Evolutionary conservation across 2,113 vertebrate genomes (phyloP).

Genomic region (Microtus oregoni): DNA sequence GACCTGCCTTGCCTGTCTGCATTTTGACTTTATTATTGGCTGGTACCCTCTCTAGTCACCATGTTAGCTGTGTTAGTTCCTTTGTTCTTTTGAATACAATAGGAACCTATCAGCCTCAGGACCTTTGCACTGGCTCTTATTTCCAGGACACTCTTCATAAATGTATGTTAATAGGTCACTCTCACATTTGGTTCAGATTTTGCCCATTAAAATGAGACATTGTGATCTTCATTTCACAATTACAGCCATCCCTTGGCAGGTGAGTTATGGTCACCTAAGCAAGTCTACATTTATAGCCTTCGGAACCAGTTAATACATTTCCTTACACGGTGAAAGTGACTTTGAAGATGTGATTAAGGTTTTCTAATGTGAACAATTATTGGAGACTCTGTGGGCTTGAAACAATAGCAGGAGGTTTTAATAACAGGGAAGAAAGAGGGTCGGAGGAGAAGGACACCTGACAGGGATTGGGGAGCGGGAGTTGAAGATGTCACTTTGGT

Average conservation of each 20-base stretch:
- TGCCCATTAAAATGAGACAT: conserved; percentile 33
- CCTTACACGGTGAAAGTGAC: not conserved
- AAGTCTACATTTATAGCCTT: not conserved
- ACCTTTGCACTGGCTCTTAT: conserved; percentile 31
- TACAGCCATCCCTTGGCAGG: not conserved
- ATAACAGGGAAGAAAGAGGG: not conserved
- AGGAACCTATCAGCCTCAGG: not conserved
- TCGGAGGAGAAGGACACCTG: conserved; percentile 1
- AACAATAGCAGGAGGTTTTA: not conserved
- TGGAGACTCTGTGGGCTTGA: not conserved
- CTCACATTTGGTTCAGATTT: not conserved
- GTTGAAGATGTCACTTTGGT: not conserved
- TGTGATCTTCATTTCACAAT: not conserved
- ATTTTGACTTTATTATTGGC: not conserved
- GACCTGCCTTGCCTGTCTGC: not conserved
- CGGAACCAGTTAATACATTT: not conserved
- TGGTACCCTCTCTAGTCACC: not conserved
- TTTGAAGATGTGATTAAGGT: conserved; percentile 1
- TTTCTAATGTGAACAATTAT: conserved; percentile 25
- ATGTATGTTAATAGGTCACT: conserved; percentile 29
- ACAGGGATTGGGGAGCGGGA: not conserved
- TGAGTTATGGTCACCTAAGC: not conserved
- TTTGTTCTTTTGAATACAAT: conserved; percentile 34
- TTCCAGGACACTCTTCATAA: conserved; percentile 29
- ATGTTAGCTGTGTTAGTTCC: not conserved